Evolutionary conservation across 2,113 vertebrate species (phyloP), one percentile per base, ranked within the genome.

Genomic region (Apodemus speciosus): DNA sequence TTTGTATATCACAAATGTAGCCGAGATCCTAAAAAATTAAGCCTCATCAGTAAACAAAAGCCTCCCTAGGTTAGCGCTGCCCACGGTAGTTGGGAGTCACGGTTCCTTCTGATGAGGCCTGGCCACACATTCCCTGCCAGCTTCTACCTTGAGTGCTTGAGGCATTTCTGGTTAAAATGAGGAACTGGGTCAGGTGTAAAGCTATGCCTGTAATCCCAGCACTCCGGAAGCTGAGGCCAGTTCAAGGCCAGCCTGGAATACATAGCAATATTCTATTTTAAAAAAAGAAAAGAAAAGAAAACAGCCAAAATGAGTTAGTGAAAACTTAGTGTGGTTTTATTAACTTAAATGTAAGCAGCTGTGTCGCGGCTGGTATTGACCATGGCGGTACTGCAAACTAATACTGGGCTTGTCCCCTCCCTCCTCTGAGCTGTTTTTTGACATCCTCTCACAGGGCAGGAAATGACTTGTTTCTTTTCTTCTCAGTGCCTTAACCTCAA

Each of bases 391-490:
- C 25, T 40, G 76, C 32, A 49, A 51, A 80, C 51, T n/a, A 56
- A 80, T 25, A 68, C 46, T 10, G 2, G 27, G 35, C n/a, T 91
- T 80, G 32, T 79, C 58, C 64, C 62, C 64, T 69, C 56, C 64
- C 25, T 77, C 43, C 66, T 27, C 6, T 38, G 51, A 60, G 20
- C 79, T 69, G 90, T 76, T 80, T 80, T 75, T 53, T 86, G 49
- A 90, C 92, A 83, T 77, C 68, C 81, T 76, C 93, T 90, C n/a
- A 92, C 73, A 38, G 53, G 40, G 30, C 18, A 51, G 62, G 72
- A 95, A 84, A 38, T 30, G 23, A 66, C 69, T 30, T 49, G 11
- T 85, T 40, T 51, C 20, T 79, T 80, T 66, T 88, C 85, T 94
- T 62, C 35, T 46, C 23, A 23, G 16, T 81, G 14, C 30, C 35